These are phyloP conservation scores for Avahi laniger DNA, from an alignment of 2,797 vertebrate genomes.

Conservation along the genomic window DNA sequence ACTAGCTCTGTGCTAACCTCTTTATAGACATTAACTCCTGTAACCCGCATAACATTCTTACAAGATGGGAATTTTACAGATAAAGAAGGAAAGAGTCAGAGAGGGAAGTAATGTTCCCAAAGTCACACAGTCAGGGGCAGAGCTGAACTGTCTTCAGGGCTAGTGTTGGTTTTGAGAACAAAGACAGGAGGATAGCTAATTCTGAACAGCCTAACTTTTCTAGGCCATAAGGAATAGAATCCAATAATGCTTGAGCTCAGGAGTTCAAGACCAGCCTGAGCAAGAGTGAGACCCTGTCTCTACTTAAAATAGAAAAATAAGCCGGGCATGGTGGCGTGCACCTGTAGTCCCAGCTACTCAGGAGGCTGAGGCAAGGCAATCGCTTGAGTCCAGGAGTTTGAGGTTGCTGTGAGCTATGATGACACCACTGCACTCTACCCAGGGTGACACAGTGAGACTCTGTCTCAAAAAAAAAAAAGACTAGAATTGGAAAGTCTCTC, in stretches of 20 bases:
- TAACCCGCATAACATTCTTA: neutral
- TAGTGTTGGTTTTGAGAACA: neutral
- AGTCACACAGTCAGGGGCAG: neutral
- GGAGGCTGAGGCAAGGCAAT: too few relatives aligned
- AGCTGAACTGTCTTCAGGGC: neutral
- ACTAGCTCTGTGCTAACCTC: neutral
- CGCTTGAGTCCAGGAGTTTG: too few relatives aligned
- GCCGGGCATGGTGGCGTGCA: too few relatives aligned
- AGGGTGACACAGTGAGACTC: too few relatives aligned
- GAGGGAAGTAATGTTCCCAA: neutral
- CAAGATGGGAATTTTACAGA: neutral
- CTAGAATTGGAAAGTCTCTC: neutral
- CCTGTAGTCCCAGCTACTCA: too few relatives aligned
- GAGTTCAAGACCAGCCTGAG: too few relatives aligned
- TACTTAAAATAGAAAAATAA: too few relatives aligned
- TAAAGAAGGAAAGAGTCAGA: neutral
- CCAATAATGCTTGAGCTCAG: too few relatives aligned
- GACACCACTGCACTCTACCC: too few relatives aligned
- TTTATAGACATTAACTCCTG: neutral
- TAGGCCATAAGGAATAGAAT: neutral
- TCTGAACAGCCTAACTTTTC: neutral
- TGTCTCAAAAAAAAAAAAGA: too few relatives aligned
- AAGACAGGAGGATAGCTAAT: neutral
- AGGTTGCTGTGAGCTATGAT: too few relatives aligned
- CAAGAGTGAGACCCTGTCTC: too few relatives aligned